phyloP scores from a whole-genome alignment of 2,797 vertebrate species.

The Tokudaia muenninki region DNA sequence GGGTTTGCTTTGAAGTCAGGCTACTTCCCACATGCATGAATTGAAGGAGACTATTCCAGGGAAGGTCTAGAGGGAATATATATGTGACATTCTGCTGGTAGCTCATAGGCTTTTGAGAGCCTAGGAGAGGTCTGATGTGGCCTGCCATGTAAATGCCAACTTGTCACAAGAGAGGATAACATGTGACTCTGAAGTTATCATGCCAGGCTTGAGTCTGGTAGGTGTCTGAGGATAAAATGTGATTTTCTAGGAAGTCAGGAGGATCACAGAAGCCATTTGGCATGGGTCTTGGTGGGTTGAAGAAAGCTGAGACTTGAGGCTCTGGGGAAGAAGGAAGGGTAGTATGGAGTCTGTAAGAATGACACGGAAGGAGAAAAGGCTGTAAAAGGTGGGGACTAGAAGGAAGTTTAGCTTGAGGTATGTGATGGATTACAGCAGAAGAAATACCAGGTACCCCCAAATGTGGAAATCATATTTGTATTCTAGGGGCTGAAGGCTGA shows the following conservation, averaged over 20 bases:
- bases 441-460: neutral
- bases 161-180: neutral
- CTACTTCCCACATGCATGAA: neutral
- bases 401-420: neutral
- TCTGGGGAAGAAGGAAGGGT: neutral
- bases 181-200: neutral
- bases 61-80: neutral
- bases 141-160: neutral
- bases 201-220: neutral
- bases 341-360: neutral
- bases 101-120: neutral
- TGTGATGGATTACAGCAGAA: neutral
- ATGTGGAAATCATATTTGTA: neutral
- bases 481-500: neutral
- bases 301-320: slow-evolving; percentile 21
- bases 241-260: neutral
- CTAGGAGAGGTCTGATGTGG: neutral
- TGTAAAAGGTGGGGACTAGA: neutral
- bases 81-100: neutral
- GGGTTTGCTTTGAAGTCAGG: slow-evolving; percentile 65
- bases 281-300: neutral
- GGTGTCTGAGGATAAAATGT: neutral
- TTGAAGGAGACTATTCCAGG: neutral
- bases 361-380: neutral
- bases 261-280: neutral